Evolutionary conservation across 1,140 invertebrate genomes (phyloP).

Genomic region (Magallana gigas): DNA sequence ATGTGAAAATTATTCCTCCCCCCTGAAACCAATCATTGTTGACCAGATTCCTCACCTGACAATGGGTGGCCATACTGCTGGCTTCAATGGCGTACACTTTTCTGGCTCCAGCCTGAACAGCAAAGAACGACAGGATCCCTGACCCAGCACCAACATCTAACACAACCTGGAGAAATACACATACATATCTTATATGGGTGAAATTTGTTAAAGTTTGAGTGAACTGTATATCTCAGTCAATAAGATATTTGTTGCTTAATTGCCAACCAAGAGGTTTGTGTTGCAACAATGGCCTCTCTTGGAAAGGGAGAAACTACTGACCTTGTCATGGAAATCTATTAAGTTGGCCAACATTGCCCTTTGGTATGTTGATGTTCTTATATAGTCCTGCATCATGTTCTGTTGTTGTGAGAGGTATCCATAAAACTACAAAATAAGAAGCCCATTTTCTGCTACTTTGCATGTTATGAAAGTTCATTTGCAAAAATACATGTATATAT

Average conservation of each 20-base stretch:
- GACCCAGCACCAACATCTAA: constrained; percentile 93
- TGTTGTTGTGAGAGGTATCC: constrained; percentile 99
- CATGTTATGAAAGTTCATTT: too few relatives aligned
- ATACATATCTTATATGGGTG: too few relatives aligned
- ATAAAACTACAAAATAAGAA: constrained; percentile 91
- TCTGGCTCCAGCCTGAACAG: constrained; percentile 96
- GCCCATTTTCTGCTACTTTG: background rate
- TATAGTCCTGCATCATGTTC: constrained; percentile 99
- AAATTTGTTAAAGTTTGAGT: too few relatives aligned
- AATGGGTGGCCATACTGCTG: constrained; percentile 98
- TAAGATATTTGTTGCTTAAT: too few relatives aligned
- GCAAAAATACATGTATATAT: too few relatives aligned
- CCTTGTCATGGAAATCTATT: constrained; percentile 90
- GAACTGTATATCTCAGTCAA: too few relatives aligned
- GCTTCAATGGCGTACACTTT: constrained; percentile 99
- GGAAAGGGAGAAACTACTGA: constrained; percentile 55
- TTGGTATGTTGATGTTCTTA: constrained; percentile 98
- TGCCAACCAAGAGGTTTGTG: too few relatives aligned
- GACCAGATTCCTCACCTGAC: constrained; percentile 83
- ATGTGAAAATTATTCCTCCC: too few relatives aligned
- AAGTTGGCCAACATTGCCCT: constrained; percentile 96
- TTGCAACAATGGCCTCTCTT: too few relatives aligned
- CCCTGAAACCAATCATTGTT: too few relatives aligned
- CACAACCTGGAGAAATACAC: constrained; percentile 83
- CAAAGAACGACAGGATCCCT: constrained; percentile 99